Conservation (phyloP, 2,888 invertebrate species). For the Apodemia duryi region DNA sequence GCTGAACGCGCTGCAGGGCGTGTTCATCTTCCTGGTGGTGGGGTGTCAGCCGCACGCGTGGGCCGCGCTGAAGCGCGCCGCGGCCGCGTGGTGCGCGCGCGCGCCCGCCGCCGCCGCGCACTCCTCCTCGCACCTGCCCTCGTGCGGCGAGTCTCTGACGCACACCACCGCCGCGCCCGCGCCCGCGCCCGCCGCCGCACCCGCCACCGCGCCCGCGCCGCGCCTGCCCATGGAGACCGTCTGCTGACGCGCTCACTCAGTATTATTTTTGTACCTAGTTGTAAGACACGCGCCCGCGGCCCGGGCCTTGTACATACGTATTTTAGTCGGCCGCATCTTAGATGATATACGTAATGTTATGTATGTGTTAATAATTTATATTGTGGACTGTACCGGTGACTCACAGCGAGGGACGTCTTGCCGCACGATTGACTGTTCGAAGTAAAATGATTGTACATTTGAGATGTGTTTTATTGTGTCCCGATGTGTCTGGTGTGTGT, state of each 20-base stretch:
- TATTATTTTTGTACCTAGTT: constrained; percentile 63
- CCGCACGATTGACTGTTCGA: constrained; percentile 60
- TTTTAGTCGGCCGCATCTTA: constrained; percentile 26
- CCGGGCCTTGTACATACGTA: constrained; percentile 35
- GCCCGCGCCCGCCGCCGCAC: constrained; percentile 76
- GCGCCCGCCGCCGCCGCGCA: constrained; percentile 70
- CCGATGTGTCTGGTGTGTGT: not conserved
- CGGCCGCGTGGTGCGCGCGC: constrained; percentile 67
- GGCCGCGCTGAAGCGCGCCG: constrained; percentile 59
- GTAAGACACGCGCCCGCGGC: constrained; percentile 21
- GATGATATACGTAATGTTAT: constrained; percentile 35
- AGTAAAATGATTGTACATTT: constrained; percentile 45
- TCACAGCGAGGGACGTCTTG: constrained; percentile 34
- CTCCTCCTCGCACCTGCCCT: constrained; percentile 90
- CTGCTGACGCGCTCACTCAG: constrained; percentile 71
- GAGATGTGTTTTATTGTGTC: constrained; percentile 8
- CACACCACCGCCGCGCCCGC: constrained; percentile 84
- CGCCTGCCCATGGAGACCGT: constrained; percentile 80
- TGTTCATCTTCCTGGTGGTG: constrained; percentile 92
- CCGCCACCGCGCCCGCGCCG: constrained; percentile 68
- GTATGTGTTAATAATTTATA: constrained; percentile 38
- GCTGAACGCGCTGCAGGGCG: constrained; percentile 92
- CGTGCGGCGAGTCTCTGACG: constrained; percentile 87
- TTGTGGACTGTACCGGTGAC: constrained; percentile 33
- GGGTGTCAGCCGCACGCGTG: constrained; percentile 92